These are phyloP conservation scores for Rhorus exstirpatorius DNA, from an alignment of 2,888 invertebrate species.

Conservation along the genomic window DNA sequence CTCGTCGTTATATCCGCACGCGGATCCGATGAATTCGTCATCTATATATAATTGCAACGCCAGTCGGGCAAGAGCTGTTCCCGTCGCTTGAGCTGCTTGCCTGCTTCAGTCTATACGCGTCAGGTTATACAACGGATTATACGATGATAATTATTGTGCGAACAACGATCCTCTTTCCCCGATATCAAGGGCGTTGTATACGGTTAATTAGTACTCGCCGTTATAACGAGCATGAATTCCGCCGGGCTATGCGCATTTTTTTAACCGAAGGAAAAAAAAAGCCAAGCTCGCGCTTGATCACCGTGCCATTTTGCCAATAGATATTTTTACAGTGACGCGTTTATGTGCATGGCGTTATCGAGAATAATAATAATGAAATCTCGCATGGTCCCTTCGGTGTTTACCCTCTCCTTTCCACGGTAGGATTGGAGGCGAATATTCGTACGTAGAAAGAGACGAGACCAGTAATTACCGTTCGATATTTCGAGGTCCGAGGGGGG, in stretches of 20 bases:
- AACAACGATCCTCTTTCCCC: conserved; percentile 34
- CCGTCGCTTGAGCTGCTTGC: conserved; percentile 52
- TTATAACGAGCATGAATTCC: conserved; percentile 66
- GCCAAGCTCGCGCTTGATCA: conserved; percentile 1
- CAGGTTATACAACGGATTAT: conserved; percentile 69
- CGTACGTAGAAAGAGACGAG: conserved; percentile 32
- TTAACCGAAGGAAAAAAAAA: neutral
- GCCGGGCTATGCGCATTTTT: neutral
- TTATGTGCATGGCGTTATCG: neutral
- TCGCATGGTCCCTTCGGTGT: neutral
- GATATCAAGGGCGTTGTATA: conserved; percentile 25
- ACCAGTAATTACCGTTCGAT: conserved; percentile 57
- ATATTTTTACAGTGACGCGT: conserved; percentile 15
- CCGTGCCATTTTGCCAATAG: neutral
- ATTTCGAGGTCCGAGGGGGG: conserved; percentile 52
- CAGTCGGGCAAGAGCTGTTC: conserved; percentile 20
- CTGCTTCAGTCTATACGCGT: conserved; percentile 52
- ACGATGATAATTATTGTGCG: conserved; percentile 71
- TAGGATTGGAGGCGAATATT: conserved; percentile 1
- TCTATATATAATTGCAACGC: conserved; percentile 61
- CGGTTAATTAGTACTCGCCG: conserved; percentile 70
- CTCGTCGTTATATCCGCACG: conserved; percentile 64
- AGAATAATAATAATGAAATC: conserved; percentile 5
- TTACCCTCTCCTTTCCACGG: neutral
- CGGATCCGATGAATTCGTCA: conserved; percentile 57